A percentile compares a stretch with the other conserved stretches of the same genome.
Conservation (phyloP, 1,140 invertebrate genomes). For the Zaprionus ghesquierei region DNA sequence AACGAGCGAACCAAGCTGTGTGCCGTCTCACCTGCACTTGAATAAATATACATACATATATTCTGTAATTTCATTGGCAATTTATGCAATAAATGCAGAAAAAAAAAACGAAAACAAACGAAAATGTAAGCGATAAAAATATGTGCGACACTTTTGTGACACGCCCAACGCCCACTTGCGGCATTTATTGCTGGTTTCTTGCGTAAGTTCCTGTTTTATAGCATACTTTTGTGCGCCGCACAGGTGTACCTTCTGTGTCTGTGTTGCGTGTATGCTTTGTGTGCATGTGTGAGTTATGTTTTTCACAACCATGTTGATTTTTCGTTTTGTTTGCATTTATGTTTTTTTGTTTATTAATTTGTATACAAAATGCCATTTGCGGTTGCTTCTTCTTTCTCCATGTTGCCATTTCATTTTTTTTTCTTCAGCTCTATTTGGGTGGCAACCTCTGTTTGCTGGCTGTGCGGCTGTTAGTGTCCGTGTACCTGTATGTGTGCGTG, state of each 20-base stretch:
- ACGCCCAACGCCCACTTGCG: constrained; percentile 4
- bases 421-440: constrained; percentile 28
- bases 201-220: constrained; percentile 51
- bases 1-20: neutral
- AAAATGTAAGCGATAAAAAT: constrained; percentile 8
- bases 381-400: constrained; percentile 19
- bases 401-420: constrained; percentile 25
- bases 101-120: constrained; percentile 9
- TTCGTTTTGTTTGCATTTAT: constrained; percentile 46
- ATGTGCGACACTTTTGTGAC: constrained; percentile 19
- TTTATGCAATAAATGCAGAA: constrained; percentile 66
- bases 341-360: constrained; percentile 62
- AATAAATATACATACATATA: constrained; percentile 29
- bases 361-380: constrained; percentile 70
- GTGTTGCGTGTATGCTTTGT: constrained; percentile 23
- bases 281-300: constrained; percentile 43
- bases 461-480: constrained; percentile 13
- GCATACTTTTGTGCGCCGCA: constrained; percentile 53
- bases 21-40: constrained; percentile 24
- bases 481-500: constrained; percentile 1
- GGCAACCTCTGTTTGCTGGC: constrained; percentile 31
- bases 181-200: constrained; percentile 12
- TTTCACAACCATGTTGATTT: constrained; percentile 77
- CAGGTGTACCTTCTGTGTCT: constrained; percentile 9
- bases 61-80: constrained; percentile 55